These are phyloP conservation scores for Stichopus chloronotus DNA, from an alignment of 35 echinoderm and acorn worm species.

Conservation along the genomic window DNA sequence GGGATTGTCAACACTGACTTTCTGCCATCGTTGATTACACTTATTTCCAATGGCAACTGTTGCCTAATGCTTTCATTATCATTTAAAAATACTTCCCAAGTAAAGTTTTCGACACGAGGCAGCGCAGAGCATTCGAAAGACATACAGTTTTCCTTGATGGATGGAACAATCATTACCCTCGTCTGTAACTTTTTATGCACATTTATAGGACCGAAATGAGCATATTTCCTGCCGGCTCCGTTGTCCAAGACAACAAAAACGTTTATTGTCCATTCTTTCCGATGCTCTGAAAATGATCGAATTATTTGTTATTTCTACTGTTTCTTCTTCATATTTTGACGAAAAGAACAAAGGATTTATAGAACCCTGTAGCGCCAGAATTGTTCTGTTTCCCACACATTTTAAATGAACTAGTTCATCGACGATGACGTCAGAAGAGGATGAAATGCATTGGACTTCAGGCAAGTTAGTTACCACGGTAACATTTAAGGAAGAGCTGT, in stretches of 20 bases:
- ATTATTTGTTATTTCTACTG: neutral
- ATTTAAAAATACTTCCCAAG: neutral
- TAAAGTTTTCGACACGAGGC: neutral
- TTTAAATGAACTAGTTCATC: neutral
- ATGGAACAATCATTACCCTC: neutral
- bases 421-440: constrained; percentile 2
- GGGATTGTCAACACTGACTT: neutral
- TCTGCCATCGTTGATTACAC: neutral
- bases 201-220: neutral
- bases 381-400: neutral
- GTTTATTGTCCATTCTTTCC: neutral
- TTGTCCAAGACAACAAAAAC: neutral
- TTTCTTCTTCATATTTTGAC: neutral
- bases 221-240: neutral
- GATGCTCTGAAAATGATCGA: neutral
- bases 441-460: neutral
- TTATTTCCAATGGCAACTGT: neutral
- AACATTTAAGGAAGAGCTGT: neutral
- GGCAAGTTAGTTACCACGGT: neutral
- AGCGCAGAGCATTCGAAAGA: neutral
- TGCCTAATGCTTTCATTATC: neutral
- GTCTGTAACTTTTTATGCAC: neutral
- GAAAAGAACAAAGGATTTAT: neutral
- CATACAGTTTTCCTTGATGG: neutral
- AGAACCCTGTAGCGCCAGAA: neutral